Percentiles rank a stretch among this genome's conserved stretches.
These are phyloP conservation scores for Macroglossus sobrinus DNA, from an alignment of 2,113 vertebrate genomes.

Conservation along the genomic window DNA sequence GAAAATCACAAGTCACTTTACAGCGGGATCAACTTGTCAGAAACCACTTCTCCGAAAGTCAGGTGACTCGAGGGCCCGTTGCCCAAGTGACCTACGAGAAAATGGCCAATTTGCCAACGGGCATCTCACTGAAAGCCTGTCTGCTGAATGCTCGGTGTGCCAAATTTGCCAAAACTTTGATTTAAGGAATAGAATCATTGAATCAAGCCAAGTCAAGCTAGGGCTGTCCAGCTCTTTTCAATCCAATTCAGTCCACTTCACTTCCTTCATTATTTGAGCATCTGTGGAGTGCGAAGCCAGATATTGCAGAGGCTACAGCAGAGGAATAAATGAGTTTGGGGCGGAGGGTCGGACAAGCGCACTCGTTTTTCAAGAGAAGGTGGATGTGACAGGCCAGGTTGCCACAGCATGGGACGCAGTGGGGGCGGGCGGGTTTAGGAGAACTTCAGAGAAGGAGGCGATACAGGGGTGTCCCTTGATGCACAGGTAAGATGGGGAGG, in stretches of 20 bases:
- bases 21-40: neutral
- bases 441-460: neutral
- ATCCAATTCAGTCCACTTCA: neutral
- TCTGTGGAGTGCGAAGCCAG: neutral
- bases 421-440: neutral
- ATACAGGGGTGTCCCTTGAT: accelerated
- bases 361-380: neutral
- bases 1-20: neutral
- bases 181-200: neutral
- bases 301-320: neutral
- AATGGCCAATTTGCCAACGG: neutral
- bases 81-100: neutral
- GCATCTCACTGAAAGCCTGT: neutral
- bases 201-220: neutral
- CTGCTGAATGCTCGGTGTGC: neutral
- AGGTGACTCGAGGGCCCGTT: neutral
- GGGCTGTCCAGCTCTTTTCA: neutral
- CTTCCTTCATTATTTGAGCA: neutral
- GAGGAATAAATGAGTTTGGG: too few species aligned
- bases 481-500: neutral
- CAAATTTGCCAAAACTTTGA: neutral
- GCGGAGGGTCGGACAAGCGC: neutral
- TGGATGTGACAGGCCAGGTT: neutral
- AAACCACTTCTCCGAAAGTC: neutral
- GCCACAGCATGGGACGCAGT: accelerated